phyloP scores from a whole-genome alignment of 2,888 invertebrate genomes.

The Hemithea aestivaria region DNA sequence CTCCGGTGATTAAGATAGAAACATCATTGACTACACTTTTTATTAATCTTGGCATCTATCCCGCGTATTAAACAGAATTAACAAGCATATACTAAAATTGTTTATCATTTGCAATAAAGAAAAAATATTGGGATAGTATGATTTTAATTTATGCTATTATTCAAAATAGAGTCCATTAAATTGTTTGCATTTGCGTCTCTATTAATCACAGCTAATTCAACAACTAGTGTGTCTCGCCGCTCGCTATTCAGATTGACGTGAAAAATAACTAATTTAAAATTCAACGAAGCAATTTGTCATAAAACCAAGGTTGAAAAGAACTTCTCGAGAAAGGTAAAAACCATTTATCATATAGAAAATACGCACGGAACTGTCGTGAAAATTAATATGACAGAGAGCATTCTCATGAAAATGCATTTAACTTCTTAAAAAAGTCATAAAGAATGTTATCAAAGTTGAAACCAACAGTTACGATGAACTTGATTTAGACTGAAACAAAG shows the following conservation, averaged over 20 bases:
- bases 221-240: too few species aligned
- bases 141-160: conserved; percentile 14
- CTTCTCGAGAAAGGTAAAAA: conserved; percentile 15
- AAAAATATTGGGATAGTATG: conserved; percentile 28
- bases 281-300: conserved; percentile 13
- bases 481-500: conserved; percentile 9
- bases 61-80: conserved; percentile 45
- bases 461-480: conserved; percentile 1
- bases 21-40: conserved; percentile 24
- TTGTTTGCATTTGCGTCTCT: conserved; percentile 1
- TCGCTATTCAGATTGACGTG: conserved; percentile 4
- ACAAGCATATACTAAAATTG: conserved; percentile 47
- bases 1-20: conserved; percentile 16
- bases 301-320: conserved; percentile 7
- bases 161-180: conserved; percentile 1
- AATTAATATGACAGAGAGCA: conserved; percentile 11
- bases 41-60: conserved; percentile 51
- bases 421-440: conserved; percentile 3
- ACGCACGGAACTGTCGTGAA: conserved; percentile 14
- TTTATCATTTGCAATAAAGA: conserved; percentile 46
- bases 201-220: too few species aligned
- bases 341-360: conserved; percentile 21
- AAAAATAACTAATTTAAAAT: conserved; percentile 3
- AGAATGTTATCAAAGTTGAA: conserved; percentile 1
- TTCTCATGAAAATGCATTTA: conserved; percentile 6